phyloP scores from a whole-genome alignment of 2,113 vertebrate genomes.

The Megaceryle maxima region DNA sequence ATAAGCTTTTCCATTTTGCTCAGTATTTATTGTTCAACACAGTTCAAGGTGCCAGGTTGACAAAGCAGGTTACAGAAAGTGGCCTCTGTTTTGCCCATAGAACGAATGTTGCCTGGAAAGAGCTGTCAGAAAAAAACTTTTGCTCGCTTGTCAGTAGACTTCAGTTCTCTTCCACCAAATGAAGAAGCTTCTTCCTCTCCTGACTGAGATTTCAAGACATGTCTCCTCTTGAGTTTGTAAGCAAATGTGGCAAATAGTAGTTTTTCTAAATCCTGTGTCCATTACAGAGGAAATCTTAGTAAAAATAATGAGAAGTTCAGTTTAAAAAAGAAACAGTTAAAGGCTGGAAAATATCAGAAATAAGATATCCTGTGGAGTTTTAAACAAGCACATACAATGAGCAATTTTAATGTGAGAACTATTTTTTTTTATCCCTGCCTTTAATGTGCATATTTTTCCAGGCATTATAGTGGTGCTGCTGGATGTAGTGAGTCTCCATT shows the following conservation, averaged over 20 bases:
- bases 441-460: background rate
- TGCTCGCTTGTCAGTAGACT: background rate
- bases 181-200: background rate
- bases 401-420: background rate
- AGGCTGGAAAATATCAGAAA: background rate
- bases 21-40: background rate
- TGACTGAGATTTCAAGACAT: background rate
- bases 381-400: background rate
- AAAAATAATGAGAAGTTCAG: background rate
- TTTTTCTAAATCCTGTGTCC: background rate
- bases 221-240: background rate
- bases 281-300: background rate
- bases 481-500: background rate
- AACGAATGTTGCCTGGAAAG: background rate
- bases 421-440: background rate
- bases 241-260: background rate
- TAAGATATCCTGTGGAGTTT: background rate
- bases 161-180: background rate
- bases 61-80: background rate
- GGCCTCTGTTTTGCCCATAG: background rate
- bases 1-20: background rate
- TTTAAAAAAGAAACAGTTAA: background rate
- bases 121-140: background rate
- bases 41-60: background rate
- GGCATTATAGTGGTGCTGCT: background rate